A percentile compares a stretch with the other conserved stretches of the same genome.
Evolutionary conservation across 1,140 invertebrate genomes (phyloP).

Genomic region (Mylabris phalerata): DNA sequence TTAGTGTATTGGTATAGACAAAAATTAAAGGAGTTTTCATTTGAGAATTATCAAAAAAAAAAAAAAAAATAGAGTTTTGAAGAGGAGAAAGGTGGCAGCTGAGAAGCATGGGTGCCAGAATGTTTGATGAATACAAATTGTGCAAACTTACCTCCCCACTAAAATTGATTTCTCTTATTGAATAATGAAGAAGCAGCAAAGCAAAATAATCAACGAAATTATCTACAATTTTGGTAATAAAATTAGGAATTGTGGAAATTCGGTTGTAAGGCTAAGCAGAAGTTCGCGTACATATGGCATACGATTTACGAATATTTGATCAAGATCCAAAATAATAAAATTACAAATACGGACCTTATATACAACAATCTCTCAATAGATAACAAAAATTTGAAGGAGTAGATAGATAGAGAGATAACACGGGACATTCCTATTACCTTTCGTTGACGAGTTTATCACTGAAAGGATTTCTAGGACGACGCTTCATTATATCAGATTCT

Average conservation of each 20-base stretch:
- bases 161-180: background rate
- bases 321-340: too few relatives aligned
- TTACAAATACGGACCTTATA: too few relatives aligned
- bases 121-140: constrained; percentile 15
- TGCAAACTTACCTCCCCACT: background rate
- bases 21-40: too few relatives aligned
- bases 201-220: constrained; percentile 4
- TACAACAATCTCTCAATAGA: constrained; percentile 2
- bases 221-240: background rate
- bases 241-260: background rate
- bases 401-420: constrained; percentile 6
- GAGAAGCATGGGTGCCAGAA: constrained; percentile 12
- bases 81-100: constrained; percentile 5
- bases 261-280: constrained; percentile 21
- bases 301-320: background rate
- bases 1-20: constrained; percentile 26
- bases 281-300: constrained; percentile 25
- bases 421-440: constrained; percentile 61
- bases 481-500: constrained; percentile 99
- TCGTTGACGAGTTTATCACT: constrained; percentile 98
- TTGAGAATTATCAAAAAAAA: too few relatives aligned
- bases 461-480: constrained; percentile 93
- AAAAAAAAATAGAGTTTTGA: constrained; percentile 13
- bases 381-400: constrained; percentile 11
- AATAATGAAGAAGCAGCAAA: constrained; percentile 5